phyloP scores from a whole-genome alignment of 1,140 invertebrate genomes.

The Lethrus apterus region DNA sequence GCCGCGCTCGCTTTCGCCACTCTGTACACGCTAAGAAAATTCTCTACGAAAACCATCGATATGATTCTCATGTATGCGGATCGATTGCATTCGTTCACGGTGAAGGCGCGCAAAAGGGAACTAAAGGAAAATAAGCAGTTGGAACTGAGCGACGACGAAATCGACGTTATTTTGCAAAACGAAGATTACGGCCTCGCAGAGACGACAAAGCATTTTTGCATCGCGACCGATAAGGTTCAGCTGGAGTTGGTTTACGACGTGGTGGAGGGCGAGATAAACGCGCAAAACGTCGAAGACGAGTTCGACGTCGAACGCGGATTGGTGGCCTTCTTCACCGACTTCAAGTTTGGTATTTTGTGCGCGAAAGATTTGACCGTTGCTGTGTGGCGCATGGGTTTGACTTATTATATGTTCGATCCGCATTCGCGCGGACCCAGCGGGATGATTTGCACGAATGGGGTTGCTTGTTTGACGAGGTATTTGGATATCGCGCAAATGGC shows the following conservation, averaged over 20 bases:
- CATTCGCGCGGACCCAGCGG: slow-evolving; percentile 43
- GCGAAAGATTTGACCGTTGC: slow-evolving; percentile 42
- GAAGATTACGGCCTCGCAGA: slow-evolving; percentile 38
- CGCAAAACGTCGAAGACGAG: slow-evolving; percentile 27
- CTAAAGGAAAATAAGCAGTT: slow-evolving; percentile 32
- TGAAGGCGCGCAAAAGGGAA: slow-evolving; percentile 31
- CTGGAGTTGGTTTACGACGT: slow-evolving; percentile 35
- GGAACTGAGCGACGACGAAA: slow-evolving; percentile 26
- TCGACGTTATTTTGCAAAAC: slow-evolving; percentile 28
- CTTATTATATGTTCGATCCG: slow-evolving; percentile 45
- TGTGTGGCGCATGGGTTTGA: slow-evolving; percentile 40
- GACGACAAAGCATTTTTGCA: slow-evolving; percentile 27
- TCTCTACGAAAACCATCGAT: slow-evolving; percentile 42
- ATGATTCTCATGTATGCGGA: slow-evolving; percentile 47
- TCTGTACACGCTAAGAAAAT: slow-evolving; percentile 32
- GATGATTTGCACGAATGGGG: slow-evolving; percentile 36
- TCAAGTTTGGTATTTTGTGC: slow-evolving; percentile 36
- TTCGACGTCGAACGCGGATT: slow-evolving; percentile 27
- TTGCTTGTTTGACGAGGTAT: slow-evolving; percentile 38
- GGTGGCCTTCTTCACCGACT: slow-evolving; percentile 22
- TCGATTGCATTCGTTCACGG: slow-evolving; percentile 39
- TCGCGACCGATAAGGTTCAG: slow-evolving; percentile 26
- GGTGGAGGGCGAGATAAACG: slow-evolving; percentile 42
- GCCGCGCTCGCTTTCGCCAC: slow-evolving; percentile 30
- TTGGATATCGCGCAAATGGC: slow-evolving; percentile 38